phyloP scores from a whole-genome alignment of 2,888 invertebrate species.

The Cremastobaeus sp. region DNA sequence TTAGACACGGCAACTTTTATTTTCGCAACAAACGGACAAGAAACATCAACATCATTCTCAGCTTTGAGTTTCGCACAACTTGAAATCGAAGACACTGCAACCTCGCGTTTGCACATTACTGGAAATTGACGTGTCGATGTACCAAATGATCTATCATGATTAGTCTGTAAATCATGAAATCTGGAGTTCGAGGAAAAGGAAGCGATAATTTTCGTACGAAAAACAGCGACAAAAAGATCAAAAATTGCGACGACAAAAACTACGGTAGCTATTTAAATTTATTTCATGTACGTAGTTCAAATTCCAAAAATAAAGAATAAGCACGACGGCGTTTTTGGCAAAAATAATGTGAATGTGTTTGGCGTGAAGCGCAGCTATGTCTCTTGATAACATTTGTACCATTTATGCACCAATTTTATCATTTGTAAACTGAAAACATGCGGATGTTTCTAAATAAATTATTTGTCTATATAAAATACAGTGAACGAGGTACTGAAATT shows the following conservation, averaged over 20 bases:
- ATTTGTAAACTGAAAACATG: constrained; percentile 24
- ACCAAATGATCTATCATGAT: constrained; percentile 26
- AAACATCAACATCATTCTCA: constrained; percentile 29
- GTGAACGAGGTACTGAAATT: no score
- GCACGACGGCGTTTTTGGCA: constrained; percentile 31
- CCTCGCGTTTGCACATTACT: constrained; percentile 7
- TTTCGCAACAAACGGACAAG: constrained; percentile 31
- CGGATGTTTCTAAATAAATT: not conserved
- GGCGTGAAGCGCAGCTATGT: constrained; percentile 38
- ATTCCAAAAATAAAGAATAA: constrained; percentile 21
- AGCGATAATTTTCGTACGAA: constrained; percentile 22
- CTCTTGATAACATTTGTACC: constrained; percentile 34
- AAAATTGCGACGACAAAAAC: constrained; percentile 18
- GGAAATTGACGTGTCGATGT: constrained; percentile 26
- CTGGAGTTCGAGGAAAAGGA: constrained; percentile 6
- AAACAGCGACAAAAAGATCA: not conserved
- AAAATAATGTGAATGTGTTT: constrained; percentile 36
- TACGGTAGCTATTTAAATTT: constrained; percentile 28
- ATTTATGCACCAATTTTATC: constrained; percentile 30
- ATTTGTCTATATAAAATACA: not conserved
- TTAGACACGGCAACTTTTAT: constrained; percentile 49
- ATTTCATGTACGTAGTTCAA: constrained; percentile 34
- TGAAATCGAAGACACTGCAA: constrained; percentile 27
- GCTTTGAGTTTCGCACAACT: constrained; percentile 28
- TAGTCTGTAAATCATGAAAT: not conserved